A percentile compares a stretch with the other conserved stretches of the same genome.
These are phyloP conservation scores for Callimorpha dominula DNA, from an alignment of 2,888 invertebrate genomes.

Conservation along the genomic window DNA sequence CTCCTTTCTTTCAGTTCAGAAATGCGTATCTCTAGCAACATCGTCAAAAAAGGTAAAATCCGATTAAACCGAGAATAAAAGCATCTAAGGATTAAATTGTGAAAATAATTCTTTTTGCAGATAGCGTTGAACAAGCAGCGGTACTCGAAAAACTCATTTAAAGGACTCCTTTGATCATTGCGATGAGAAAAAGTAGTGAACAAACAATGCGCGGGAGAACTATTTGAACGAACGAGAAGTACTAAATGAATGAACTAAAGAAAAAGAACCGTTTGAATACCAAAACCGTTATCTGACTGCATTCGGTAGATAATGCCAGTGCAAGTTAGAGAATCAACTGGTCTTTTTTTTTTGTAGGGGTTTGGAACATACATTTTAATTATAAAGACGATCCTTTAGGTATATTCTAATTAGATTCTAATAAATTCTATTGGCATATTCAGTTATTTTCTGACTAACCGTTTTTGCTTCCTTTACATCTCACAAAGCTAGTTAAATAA, in stretches of 20 bases:
- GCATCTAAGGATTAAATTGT: constrained; percentile 63
- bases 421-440: too few relatives aligned
- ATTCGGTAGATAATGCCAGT: constrained; percentile 16
- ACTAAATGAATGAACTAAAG: constrained; percentile 27
- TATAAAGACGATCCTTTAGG: background rate
- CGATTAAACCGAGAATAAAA: constrained; percentile 37
- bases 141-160: constrained; percentile 62
- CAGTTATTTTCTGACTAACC: too few relatives aligned
- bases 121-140: constrained; percentile 52
- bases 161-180: constrained; percentile 63
- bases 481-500: background rate
- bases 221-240: constrained; percentile 26
- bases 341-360: constrained; percentile 1
- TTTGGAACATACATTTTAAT: constrained; percentile 13
- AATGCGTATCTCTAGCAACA: constrained; percentile 3
- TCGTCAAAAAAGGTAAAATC: background rate
- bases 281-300: constrained; percentile 22
- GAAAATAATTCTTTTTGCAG: constrained; percentile 59
- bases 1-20: background rate
- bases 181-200: constrained; percentile 51
- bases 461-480: background rate
- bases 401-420: background rate
- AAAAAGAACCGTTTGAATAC: constrained; percentile 25
- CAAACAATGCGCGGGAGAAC: constrained; percentile 40
- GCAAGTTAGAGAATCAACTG: constrained; percentile 7